Percentiles rank a stretch among this genome's conserved stretches.
phyloP scores from a whole-genome alignment of 2,797 vertebrate genomes.

The Poeciliopsis turneri region DNA sequence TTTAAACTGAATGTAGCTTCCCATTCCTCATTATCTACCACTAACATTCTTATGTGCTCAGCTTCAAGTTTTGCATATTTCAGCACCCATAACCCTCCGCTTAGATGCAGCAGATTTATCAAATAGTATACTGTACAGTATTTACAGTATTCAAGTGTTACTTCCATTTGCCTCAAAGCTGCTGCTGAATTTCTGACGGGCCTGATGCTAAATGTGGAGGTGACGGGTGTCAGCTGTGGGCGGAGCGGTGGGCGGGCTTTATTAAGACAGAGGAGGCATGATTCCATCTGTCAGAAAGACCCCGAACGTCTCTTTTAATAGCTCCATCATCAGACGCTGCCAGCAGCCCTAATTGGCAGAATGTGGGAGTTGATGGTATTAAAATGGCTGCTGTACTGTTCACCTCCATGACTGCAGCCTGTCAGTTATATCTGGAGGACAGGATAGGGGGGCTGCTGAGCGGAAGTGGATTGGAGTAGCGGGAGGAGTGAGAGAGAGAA shows the following conservation, averaged over 20 bases:
- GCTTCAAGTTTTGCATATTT: not conserved
- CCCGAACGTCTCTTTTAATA: conserved; percentile 71
- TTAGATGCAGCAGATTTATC: not conserved
- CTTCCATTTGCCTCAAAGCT: conserved; percentile 16
- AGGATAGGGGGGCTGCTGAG: conserved; percentile 28
- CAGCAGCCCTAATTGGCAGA: conserved; percentile 75
- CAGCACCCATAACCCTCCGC: not conserved
- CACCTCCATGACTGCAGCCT: conserved; percentile 73
- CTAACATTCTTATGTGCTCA: not conserved
- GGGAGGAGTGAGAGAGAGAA: conserved; percentile 43
- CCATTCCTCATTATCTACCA: conserved; percentile 10
- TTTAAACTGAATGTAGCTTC: not conserved
- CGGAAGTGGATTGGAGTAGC: conserved; percentile 42
- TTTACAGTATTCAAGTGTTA: conserved; percentile 27
- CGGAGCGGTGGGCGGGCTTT: conserved; percentile 62
- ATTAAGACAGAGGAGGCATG: conserved; percentile 56
- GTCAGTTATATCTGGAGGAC: conserved; percentile 62
- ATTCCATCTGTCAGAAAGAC: conserved; percentile 70
- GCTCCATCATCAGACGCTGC: conserved; percentile 68
- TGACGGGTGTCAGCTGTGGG: conserved; percentile 62
- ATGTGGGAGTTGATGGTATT: conserved; percentile 72
- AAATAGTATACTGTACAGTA: conserved; percentile 1
- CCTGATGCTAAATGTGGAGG: conserved; percentile 41
- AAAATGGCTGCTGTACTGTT: conserved; percentile 71
- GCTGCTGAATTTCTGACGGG: conserved; percentile 14